These are phyloP conservation scores for Eristalinus sepulchralis DNA, from an alignment of 2,888 invertebrate genomes.

Conservation along the genomic window DNA sequence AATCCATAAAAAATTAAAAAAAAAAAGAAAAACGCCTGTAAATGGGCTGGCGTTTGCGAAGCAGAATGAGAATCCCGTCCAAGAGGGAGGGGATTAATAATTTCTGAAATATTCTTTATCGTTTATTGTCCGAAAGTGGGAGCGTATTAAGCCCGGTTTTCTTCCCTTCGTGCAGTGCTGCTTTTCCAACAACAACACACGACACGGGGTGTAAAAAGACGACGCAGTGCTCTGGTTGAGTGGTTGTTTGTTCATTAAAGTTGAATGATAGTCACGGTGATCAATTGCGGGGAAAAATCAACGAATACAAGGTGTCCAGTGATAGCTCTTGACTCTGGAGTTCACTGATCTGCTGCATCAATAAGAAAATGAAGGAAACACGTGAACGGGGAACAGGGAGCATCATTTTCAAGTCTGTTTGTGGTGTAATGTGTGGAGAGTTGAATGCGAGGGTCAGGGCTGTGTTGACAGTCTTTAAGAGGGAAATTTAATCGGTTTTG, in stretches of 20 bases:
- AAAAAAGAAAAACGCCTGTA: background rate
- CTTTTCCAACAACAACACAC: background rate
- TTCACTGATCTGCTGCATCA: background rate
- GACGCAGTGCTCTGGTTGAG: background rate
- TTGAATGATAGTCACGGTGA: background rate
- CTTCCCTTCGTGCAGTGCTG: background rate
- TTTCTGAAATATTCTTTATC: background rate
- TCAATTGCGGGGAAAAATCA: background rate
- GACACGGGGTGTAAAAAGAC: background rate
- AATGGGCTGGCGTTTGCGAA: background rate
- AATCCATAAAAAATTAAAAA: background rate
- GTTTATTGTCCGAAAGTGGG: background rate
- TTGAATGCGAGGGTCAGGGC: background rate
- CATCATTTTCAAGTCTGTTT: too few species aligned
- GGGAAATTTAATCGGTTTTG: background rate
- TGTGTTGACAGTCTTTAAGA: background rate
- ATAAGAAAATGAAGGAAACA: background rate
- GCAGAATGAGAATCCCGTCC: background rate
- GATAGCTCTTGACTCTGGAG: background rate
- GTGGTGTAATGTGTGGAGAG: background rate
- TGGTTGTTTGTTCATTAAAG: background rate
- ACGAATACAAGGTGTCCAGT: background rate
- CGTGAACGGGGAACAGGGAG: background rate
- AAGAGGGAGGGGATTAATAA: background rate
- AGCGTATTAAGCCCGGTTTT: background rate